Base-by-base conservation (phyloP, 2,888 invertebrate species). In the Stenoptilia bipunctidactyla region DNA sequence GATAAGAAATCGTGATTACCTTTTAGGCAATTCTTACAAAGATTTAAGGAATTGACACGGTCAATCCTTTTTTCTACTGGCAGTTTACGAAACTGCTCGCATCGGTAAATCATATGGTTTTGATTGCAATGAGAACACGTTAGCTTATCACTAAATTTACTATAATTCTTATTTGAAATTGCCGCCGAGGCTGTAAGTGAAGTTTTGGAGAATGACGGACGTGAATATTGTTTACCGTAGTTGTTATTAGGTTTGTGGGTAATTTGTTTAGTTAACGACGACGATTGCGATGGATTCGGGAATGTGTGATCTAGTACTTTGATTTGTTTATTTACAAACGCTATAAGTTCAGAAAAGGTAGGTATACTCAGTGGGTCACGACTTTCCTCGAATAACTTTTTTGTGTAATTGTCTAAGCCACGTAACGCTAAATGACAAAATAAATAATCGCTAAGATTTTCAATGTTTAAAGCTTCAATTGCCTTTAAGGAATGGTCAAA, bases 341-440 rank as follows among this genome's bases (percentile, higher is more conserved):
- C 34, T 4, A 34, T 34, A 2, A 38, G 12, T 20, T 15, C n/a
- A 10, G 9, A 2, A 34, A 38, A 14, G 13, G 13, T 12, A 34
- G 34, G 39, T 1, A 34, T 34, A 15, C 5, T 34, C 13, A 2
- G 13, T 14, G 34, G n/a, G n/a, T n/a, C n/a, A n/a, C n/a, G n/a
- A 4, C 34, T 15, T 25, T 13, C 15, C 33, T 34, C 34, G 14
- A 34, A 34, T 13, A 9, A 6, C 13, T 15, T 13, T 13, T 33
- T 15, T 15, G 39, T 13, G 15, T 14, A 15, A 2, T 12, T 6
- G 34, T 39, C 39, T 15, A 39, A 39, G 10, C 27, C 27, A 20
- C 36, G 36, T 5, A 36, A 25, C 9, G 15, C 40, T 27, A 40
- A 14, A 15, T 36, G 34, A 30, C 15, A 40, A 10, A 37, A 37